These are phyloP conservation scores for Mimumesa dahlbomi DNA, from an alignment of 2,888 invertebrate genomes.

Conservation along the genomic window DNA sequence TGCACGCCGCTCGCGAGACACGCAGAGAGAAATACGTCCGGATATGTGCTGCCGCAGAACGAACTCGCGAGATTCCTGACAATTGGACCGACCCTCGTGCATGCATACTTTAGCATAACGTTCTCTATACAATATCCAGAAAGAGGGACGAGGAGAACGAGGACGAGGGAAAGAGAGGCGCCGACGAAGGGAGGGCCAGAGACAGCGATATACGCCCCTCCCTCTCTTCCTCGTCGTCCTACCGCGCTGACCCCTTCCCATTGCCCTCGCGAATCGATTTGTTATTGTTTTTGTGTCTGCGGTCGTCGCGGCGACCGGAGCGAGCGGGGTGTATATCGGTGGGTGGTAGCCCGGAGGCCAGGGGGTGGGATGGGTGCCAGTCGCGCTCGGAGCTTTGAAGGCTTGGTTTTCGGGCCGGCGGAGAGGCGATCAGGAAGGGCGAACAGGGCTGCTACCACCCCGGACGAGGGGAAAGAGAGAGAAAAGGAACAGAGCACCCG, in stretches of 20 bases:
- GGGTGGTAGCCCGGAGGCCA: constrained; percentile 45
- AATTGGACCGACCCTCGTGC: constrained; percentile 70
- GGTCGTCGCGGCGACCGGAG: constrained; percentile 73
- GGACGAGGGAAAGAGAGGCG: constrained; percentile 30
- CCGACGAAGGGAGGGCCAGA: constrained; percentile 37
- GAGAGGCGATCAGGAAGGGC: constrained; percentile 52
- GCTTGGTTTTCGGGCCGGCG: constrained; percentile 68
- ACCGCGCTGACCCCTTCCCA: constrained; percentile 73
- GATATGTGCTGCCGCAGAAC: constrained; percentile 66
- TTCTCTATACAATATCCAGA: constrained; percentile 71
- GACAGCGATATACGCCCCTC: constrained; percentile 35
- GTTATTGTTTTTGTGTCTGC: constrained; percentile 80
- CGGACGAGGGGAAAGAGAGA: constrained; percentile 13
- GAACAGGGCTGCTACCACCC: constrained; percentile 38
- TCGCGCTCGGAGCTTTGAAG: constrained; percentile 56
- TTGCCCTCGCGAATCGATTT: constrained; percentile 78
- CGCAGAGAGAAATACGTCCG: constrained; percentile 55
- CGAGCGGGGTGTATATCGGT: constrained; percentile 60
- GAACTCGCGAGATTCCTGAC: constrained; percentile 68
- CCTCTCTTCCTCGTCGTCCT: constrained; percentile 54
- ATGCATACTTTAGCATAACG: constrained; percentile 73
- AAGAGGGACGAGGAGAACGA: constrained; percentile 61
- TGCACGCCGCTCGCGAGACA: constrained; percentile 37
- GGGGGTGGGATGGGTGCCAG: constrained; percentile 30
- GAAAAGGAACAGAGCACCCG: constrained; percentile 33